Percentiles rank a stretch among this genome's conserved stretches.
phyloP scores from a whole-genome alignment of 1,140 invertebrate species.

The Drosophila pseudoananassae region DNA sequence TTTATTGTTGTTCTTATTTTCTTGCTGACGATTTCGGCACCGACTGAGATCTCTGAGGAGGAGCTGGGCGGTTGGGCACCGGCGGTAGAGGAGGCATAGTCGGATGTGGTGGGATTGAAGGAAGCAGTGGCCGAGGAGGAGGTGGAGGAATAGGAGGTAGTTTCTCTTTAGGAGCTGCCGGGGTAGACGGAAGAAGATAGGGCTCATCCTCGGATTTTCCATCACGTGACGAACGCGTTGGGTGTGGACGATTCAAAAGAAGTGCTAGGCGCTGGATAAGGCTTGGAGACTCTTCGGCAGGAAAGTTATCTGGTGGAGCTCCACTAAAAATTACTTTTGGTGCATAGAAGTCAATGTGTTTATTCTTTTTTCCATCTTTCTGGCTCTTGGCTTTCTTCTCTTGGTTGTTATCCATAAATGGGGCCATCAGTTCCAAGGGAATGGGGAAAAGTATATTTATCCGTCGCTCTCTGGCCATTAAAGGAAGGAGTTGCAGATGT shows the following conservation, averaged over 20 bases:
- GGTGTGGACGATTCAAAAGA: neutral
- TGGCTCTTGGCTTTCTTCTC: neutral
- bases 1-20: too few species aligned
- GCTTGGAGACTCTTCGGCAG: neutral
- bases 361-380: neutral
- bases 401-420: slow-evolving; percentile 8
- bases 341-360: neutral
- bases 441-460: slow-evolving; percentile 98
- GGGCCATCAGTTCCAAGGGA: slow-evolving; percentile 89
- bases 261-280: neutral
- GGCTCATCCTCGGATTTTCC: neutral
- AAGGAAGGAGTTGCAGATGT: slow-evolving; percentile 92
- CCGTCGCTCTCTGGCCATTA: slow-evolving; percentile 97
- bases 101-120: neutral
- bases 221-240: neutral
- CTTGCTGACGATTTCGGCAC: neutral
- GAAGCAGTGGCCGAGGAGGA: neutral
- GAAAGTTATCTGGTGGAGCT: neutral
- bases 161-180: neutral
- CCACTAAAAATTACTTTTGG: slow-evolving; percentile 23
- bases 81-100: neutral
- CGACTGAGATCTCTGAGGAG: neutral
- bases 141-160: neutral
- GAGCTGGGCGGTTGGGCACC: slow-evolving; percentile 2
- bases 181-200: neutral